phyloP scores from a whole-genome alignment of 2,113 vertebrate genomes.

The Caracal caracal region DNA sequence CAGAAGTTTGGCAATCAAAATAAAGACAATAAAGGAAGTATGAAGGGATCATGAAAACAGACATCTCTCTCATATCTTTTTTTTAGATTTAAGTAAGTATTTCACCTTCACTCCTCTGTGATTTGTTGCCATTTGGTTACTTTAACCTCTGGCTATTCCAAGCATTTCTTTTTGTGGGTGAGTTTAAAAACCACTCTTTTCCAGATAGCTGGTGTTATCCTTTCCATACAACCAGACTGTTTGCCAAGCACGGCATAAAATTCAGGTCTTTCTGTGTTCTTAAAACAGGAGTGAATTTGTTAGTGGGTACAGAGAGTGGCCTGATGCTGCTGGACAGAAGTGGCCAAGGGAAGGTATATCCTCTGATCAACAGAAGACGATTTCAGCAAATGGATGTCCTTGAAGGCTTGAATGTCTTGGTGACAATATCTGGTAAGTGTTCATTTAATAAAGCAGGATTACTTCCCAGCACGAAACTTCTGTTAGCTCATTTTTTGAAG shows the following conservation, averaged over 20 bases:
- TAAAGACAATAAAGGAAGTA: background rate
- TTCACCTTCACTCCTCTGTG: background rate
- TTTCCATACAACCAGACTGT: background rate
- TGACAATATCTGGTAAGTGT: constrained; percentile 96
- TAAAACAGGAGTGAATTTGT: constrained; percentile 93
- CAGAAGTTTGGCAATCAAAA: background rate
- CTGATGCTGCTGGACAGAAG: constrained; percentile 99
- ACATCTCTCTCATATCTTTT: background rate
- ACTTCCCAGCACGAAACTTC: background rate
- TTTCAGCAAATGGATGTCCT: constrained; percentile 99
- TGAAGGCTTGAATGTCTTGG: constrained; percentile 97
- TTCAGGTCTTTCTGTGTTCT: constrained; percentile 49
- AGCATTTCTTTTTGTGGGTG: background rate
- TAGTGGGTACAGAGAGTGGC: constrained; percentile 98
- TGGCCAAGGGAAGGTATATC: constrained; percentile 98
- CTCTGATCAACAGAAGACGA: constrained; percentile 95
- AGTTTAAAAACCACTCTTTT: background rate
- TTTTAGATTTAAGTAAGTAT: background rate
- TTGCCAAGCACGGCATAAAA: background rate
- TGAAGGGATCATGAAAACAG: background rate
- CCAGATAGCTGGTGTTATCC: background rate
- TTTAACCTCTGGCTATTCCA: background rate
- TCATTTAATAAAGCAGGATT: background rate
- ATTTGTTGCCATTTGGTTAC: background rate
- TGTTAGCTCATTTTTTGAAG: background rate